Evolutionary conservation across 2,113 vertebrate species (phyloP).

Genomic region (Amphilophus citrinellus): DNA sequence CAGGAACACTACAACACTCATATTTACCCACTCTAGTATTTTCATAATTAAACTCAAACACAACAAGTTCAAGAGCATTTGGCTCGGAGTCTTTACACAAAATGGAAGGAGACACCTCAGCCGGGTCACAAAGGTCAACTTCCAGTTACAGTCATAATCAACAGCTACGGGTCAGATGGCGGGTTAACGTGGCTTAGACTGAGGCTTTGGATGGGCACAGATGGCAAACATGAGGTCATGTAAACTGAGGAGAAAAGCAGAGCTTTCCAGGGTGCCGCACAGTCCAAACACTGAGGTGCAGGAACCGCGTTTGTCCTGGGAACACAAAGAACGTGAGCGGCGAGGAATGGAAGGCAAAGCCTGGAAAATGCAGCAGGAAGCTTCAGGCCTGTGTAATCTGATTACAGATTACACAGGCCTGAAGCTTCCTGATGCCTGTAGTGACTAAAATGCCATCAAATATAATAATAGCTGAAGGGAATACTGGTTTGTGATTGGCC

Average conservation of each 20-base stretch:
- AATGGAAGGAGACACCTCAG: neutral
- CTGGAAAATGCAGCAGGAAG: neutral
- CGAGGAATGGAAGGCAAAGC: neutral
- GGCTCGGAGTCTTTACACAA: neutral
- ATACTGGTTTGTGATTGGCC: neutral
- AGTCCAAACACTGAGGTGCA: neutral
- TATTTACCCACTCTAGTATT: neutral
- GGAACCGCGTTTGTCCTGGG: neutral
- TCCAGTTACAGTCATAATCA: neutral
- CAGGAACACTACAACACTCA: slow-evolving; percentile 30
- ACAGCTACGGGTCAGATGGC: neutral
- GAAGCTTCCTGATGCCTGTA: neutral
- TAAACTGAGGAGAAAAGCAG: neutral
- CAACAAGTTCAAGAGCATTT: neutral
- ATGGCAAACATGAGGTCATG: neutral
- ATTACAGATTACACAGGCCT: neutral
- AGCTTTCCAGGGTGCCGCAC: neutral
- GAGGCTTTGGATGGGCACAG: neutral
- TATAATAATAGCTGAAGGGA: fast-evolving
- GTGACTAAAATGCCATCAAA: neutral
- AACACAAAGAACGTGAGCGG: neutral
- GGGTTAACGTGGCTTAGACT: neutral
- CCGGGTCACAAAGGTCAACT: neutral
- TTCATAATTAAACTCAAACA: neutral
- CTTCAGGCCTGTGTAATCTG: neutral